Evolutionary conservation across 2,797 vertebrate species (phyloP), one percentile per base, ranked within the genome.

Genomic region (Moxostoma hubbsi): DNA sequence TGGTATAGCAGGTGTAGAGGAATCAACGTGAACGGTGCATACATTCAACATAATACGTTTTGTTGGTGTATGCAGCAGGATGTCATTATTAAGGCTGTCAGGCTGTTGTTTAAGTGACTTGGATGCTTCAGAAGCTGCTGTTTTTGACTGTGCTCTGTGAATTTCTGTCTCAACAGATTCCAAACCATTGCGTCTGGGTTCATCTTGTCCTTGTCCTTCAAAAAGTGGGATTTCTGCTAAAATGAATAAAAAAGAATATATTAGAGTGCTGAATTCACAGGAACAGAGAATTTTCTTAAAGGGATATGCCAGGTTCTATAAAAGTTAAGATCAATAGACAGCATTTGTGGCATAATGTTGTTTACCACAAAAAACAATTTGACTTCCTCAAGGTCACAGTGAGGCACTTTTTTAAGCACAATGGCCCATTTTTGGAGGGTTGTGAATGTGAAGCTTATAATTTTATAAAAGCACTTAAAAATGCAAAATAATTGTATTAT

Each of bases 61-160:
- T 5, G 83, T 81, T 62, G 24, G 65, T 55, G 57, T 50, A 65
- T 66, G 64, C n/a, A 50, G 73, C 73, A 77, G 15, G 13, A 1
- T 0, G 6, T 43, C 46, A 55, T 24, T 83, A 16, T 16, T n/a
- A 18, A 66, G 36, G 65, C 86, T 77, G 15, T 85, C 79, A 18
- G 74, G 71, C 16, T 51, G 70, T 62, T 85, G 79, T 64, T n/a
- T 73, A 63, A 87, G 83, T 0, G 83, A 50, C 2, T 85, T 63
- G 7, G 68, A 61, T 45, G 13, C 55, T n/a, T 59, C 75, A 65
- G 46, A 5, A 18, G 85, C 81, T 13, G 9, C 43, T 11, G 61
- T 61, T 4, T 75, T 80, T 10, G 63, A 86, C 46, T 13, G 15
- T 0, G 58, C 59, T 5, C 70, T 46, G 70, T 71, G 73, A 49